These are phyloP conservation scores for Strigops habroptila DNA, from an alignment of 2,113 vertebrate species.

Conservation along the genomic window DNA sequence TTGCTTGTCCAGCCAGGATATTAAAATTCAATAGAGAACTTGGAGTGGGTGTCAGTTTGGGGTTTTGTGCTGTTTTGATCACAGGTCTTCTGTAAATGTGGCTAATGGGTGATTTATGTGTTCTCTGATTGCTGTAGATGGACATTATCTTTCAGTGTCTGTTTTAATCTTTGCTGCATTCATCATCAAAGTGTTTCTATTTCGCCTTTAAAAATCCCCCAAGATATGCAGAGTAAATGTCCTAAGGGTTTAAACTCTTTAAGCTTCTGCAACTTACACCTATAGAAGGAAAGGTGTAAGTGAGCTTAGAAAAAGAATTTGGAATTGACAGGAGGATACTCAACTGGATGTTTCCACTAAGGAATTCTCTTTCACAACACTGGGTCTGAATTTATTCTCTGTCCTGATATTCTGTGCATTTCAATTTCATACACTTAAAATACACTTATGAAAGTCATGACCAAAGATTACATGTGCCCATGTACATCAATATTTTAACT, in stretches of 20 bases:
- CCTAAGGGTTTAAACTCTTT: background rate
- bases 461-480: background rate
- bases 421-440: background rate
- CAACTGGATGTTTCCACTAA: background rate
- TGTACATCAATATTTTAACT: background rate
- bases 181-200: slow-evolving; percentile 10
- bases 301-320: background rate
- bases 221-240: background rate
- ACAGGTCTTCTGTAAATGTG: background rate
- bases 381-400: background rate
- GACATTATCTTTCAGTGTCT: slow-evolving; percentile 3
- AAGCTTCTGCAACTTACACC: background rate
- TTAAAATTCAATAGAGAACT: background rate
- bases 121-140: background rate
- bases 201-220: background rate
- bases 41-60: background rate
- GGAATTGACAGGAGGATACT: background rate
- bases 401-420: background rate
- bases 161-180: slow-evolving; percentile 7
- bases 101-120: background rate
- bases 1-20: background rate
- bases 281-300: background rate
- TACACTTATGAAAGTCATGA: background rate
- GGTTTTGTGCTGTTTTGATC: background rate
- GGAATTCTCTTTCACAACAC: background rate